Evolutionary conservation across 2,888 invertebrate genomes (phyloP), one percentile per base, ranked within the genome.

Genomic region (Thymelicus lineola): DNA sequence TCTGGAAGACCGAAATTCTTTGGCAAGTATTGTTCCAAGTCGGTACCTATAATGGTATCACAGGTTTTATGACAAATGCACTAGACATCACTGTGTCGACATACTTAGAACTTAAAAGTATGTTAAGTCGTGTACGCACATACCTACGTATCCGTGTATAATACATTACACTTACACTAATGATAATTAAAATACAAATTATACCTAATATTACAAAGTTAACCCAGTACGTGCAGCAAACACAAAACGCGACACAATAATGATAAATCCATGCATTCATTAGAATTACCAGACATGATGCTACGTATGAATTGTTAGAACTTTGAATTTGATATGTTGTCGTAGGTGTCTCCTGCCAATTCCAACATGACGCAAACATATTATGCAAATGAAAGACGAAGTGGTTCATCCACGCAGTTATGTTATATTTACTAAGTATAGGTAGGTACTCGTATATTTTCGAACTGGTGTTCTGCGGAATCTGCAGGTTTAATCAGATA

Each of bases 1-100:
- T 94, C 91, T 72, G 95, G 95, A 75, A 95, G 88, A 76, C 95
- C 95, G 85, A 94, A 95, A 85, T 95, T 94, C 88, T 95, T 95
- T 82, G 95, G 95, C 87, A 95, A 87, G 85, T 94, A 95, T 81
- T 95, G 93, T 80, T 94, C 95, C 81, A 95, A 85, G 76, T 95
- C 94, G 77, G 95, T 95, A 79, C 94, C 94, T 94, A 90, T 70
- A 91, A 92, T 76, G 70, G 74, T 48, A 63, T 68, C 62, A 68
- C 48, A 68, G 20, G 20, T 38, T 68, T 58, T 68, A 67, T 68
- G 63, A 68, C 35, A 66, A 66, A 61, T 60, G 55, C 53, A 45
- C 38, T 14, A 14, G 17, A 63, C 53, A 63, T 53, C 20, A 61
- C 45, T 42, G 17, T 20, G 14, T 17, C 12, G 6, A 12, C 42